Percentiles rank a stretch among this genome's conserved stretches.
phyloP scores from a whole-genome alignment of 1,140 invertebrate species.

The Pogonognathellus flavescens region DNA sequence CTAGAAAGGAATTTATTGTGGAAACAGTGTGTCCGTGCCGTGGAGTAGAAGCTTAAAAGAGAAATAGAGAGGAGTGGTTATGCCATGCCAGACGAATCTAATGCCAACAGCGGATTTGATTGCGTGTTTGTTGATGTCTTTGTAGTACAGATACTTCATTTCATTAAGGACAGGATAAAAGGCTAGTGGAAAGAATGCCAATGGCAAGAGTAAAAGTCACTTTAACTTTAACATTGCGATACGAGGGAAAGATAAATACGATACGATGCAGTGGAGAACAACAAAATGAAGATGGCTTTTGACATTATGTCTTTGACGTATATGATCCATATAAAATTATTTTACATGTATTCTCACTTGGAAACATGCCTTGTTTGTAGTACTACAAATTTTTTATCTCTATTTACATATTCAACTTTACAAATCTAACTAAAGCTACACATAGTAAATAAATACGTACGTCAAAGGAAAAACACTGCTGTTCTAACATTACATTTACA shows the following conservation, averaged over 20 bases:
- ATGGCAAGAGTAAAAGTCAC: constrained; percentile 30
- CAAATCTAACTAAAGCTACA: too few species aligned
- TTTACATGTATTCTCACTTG: too few species aligned
- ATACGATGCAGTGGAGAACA: not conserved
- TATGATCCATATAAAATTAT: too few species aligned
- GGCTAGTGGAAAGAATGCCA: not conserved
- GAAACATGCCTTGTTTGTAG: too few species aligned
- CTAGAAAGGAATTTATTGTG: not conserved
- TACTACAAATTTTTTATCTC: too few species aligned
- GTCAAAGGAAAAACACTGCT: too few species aligned
- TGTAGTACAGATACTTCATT: not conserved
- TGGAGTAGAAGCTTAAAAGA: not conserved
- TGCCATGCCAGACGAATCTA: not conserved
- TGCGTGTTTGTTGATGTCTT: not conserved
- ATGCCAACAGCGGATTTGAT: not conserved
- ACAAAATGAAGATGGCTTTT: not conserved
- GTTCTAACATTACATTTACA: too few species aligned
- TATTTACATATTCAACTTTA: too few species aligned
- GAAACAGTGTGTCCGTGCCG: not conserved
- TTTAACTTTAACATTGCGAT: not conserved
- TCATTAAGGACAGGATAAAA: constrained; percentile 11
- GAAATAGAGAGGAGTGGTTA: not conserved
- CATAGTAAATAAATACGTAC: too few species aligned
- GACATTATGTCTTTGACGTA: not conserved
- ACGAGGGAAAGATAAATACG: too few species aligned